Percentiles rank a stretch among this genome's conserved stretches.
Evolutionary conservation across 2,113 vertebrate genomes (phyloP).

Genomic region (Scophthalmus maximus): DNA sequence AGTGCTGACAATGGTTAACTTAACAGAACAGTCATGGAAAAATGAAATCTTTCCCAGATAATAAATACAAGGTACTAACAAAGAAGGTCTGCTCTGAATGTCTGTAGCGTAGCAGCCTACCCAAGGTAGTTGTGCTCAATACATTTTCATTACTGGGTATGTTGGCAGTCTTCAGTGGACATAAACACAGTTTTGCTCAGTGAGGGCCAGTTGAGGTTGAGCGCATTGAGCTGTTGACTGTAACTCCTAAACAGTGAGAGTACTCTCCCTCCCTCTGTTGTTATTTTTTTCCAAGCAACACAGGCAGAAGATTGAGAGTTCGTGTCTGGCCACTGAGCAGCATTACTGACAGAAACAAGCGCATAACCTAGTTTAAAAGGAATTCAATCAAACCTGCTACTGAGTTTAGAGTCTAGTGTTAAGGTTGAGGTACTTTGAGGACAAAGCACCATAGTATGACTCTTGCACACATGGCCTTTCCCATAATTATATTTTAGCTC

Average conservation of each 20-base stretch:
- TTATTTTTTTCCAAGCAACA: slow-evolving; percentile 17
- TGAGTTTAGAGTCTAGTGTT: not conserved
- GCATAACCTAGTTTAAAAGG: slow-evolving; percentile 59
- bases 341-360: slow-evolving; percentile 69
- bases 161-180: not conserved
- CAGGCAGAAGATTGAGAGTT: slow-evolving; percentile 29
- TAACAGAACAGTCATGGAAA: slow-evolving; percentile 36
- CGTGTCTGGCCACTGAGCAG: slow-evolving; percentile 23
- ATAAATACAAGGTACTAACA: slow-evolving; percentile 50
- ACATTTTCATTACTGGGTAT: not conserved
- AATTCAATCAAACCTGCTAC: slow-evolving; percentile 61
- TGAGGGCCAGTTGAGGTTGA: slow-evolving; percentile 35
- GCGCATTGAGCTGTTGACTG: slow-evolving; percentile 11
- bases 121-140: too few relatives aligned
- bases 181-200: slow-evolving; percentile 14
- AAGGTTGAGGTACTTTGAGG: slow-evolving; percentile 17
- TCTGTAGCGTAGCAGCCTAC: slow-evolving; percentile 1
- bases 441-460: slow-evolving; percentile 8
- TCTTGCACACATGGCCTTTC: slow-evolving; percentile 14
- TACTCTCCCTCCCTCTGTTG: slow-evolving; percentile 9
- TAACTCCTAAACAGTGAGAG: slow-evolving; percentile 18
- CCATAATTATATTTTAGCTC: slow-evolving; percentile 16
- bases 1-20: slow-evolving; percentile 30
- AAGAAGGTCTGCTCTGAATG: slow-evolving; percentile 32
- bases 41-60: slow-evolving; percentile 29